These are phyloP conservation scores for Chaetodon trifascialis DNA, from an alignment of 2,113 vertebrate genomes.

Conservation along the genomic window DNA sequence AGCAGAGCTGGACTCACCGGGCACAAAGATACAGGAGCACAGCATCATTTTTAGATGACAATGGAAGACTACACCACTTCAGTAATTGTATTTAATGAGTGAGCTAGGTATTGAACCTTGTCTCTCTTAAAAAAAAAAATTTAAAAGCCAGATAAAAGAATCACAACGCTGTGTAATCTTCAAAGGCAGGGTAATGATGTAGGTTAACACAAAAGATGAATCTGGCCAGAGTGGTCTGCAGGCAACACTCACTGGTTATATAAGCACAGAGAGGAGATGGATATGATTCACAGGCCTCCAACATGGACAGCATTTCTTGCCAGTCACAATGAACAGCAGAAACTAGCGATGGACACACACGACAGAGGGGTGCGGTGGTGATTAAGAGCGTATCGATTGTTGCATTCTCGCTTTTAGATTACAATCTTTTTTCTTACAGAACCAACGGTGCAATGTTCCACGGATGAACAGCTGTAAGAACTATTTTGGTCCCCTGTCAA, in stretches of 20 bases:
- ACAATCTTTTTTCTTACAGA: background rate
- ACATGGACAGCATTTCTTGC: slow-evolving; percentile 43
- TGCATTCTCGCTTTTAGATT: background rate
- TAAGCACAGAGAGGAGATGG: slow-evolving; percentile 59
- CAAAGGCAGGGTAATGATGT: slow-evolving; percentile 40
- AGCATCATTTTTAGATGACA: slow-evolving; percentile 54
- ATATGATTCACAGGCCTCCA: slow-evolving; percentile 67
- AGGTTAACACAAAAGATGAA: slow-evolving; percentile 58
- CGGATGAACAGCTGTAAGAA: background rate
- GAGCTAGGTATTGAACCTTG: background rate
- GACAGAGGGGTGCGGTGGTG: background rate
- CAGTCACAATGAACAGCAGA: slow-evolving; percentile 31
- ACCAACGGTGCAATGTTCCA: background rate
- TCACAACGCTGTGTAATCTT: slow-evolving; percentile 30
- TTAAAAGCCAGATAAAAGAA: slow-evolving; percentile 6
- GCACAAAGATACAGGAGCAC: slow-evolving; percentile 36
- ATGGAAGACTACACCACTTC: slow-evolving; percentile 12
- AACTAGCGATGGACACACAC: background rate
- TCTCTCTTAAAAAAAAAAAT: background rate
- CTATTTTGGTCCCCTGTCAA: background rate
- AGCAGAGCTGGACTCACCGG: slow-evolving; percentile 28
- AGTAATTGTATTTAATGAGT: slow-evolving; percentile 13
- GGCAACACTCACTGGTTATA: slow-evolving; percentile 59
- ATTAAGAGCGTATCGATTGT: background rate
- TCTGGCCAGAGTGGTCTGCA: slow-evolving; percentile 47